Evolutionary conservation across 1,140 invertebrate species (phyloP), one percentile per base, ranked within the genome.

Genomic region (Gonatopus flavifemur): DNA sequence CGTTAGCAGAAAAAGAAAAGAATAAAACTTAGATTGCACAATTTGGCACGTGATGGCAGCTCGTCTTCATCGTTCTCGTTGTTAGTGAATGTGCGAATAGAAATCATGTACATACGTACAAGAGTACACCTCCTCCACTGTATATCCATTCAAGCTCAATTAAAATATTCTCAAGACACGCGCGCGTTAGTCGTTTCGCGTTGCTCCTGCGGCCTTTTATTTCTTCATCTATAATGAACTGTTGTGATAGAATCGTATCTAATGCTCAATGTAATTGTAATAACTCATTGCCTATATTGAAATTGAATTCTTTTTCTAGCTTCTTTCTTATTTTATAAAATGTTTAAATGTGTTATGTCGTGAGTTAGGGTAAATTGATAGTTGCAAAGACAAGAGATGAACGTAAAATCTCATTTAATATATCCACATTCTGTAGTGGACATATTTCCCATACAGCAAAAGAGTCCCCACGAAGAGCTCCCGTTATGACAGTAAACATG

Each of bases 1-100:
- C n/a, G n/a, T n/a, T n/a, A n/a, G 25, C 25, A 28, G 12, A 6
- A 28, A 28, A 28, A 28, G 13, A 37, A 16, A 33, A 32, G 30
- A 20, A 51, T 49, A 35, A 33, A 15, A 20, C n/a, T n/a, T n/a
- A n/a, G 25, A 57, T 59, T 57, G 57, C 50, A 57, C 55, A 59
- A 57, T 59, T 54, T 42, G 55, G 55, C 50, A 38, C 57, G 45
- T 59, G 50, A 59, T 57, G 40, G 40, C 46, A 53, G 12, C 45
- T 31, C 35, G 55, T n/a, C n/a, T n/a, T n/a, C n/a, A n/a, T n/a
- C n/a, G n/a, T n/a, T n/a, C n/a, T n/a, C n/a, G n/a, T n/a, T n/a
- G n/a, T n/a, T n/a, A n/a, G n/a, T n/a, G n/a, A n/a, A n/a, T n/a
- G n/a, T n/a, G n/a, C n/a, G n/a, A n/a, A 40, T 53, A 31, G 57